These are phyloP conservation scores for Steinernema feltiae DNA, from an alignment of 1,140 invertebrate species.

Conservation along the genomic window DNA sequence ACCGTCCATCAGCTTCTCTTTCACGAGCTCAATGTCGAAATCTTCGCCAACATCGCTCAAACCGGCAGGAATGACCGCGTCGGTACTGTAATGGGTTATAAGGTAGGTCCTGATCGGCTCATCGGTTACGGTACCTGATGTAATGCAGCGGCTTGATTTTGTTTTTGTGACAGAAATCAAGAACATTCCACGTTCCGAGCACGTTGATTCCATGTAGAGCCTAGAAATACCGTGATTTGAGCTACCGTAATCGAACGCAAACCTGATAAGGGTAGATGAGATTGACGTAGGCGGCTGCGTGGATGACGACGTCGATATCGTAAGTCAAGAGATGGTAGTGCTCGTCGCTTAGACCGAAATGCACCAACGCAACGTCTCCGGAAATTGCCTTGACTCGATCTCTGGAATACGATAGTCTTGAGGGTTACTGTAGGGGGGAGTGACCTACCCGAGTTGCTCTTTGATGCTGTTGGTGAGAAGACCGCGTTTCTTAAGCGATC, in stretches of 20 bases:
- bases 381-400: conserved; percentile 57
- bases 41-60: conserved; percentile 59
- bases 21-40: conserved; percentile 52
- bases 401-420: conserved; percentile 29
- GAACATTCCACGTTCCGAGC: conserved; percentile 61
- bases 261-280: conserved; percentile 62
- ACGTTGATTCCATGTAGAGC: conserved; percentile 62
- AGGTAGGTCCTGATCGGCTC: neutral
- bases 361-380: conserved; percentile 62
- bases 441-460: conserved; percentile 42
- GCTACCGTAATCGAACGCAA: conserved; percentile 17
- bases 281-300: conserved; percentile 63
- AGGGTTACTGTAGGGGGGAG: too few relatives aligned
- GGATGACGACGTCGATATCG: conserved; percentile 62
- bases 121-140: conserved; percentile 55
- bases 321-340: conserved; percentile 60
- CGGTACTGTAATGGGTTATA: conserved; percentile 58
- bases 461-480: conserved; percentile 47
- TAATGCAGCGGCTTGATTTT: conserved; percentile 63
- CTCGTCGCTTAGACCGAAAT: conserved; percentile 61
- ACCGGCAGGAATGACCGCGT: conserved; percentile 61
- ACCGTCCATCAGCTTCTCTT: conserved; percentile 58
- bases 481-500: conserved; percentile 57
- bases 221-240: conserved; percentile 22
- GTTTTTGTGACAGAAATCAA: conserved; percentile 60